Evolutionary conservation across 2,888 invertebrate genomes (phyloP).

Genomic region (Agonopterix heracliana): DNA sequence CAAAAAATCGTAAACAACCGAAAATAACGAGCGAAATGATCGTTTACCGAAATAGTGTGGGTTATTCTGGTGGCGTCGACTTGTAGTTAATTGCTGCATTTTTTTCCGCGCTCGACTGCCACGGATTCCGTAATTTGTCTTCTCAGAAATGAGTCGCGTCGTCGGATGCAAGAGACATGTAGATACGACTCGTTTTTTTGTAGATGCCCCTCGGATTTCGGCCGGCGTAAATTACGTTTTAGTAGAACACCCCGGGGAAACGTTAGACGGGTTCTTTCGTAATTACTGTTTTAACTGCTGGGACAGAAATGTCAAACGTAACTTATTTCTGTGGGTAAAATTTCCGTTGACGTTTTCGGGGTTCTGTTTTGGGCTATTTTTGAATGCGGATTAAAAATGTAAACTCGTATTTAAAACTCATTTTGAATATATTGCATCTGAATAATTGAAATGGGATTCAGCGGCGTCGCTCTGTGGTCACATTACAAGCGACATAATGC

Average conservation of each 20-base stretch:
- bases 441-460: slow-evolving; percentile 43
- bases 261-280: slow-evolving; percentile 67
- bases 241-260: slow-evolving; percentile 68
- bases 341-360: slow-evolving; percentile 35
- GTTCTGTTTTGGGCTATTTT: slow-evolving; percentile 12
- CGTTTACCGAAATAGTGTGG: slow-evolving; percentile 56
- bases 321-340: slow-evolving; percentile 57
- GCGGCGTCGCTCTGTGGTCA: slow-evolving; percentile 34
- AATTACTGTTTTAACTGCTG: slow-evolving; percentile 72
- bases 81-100: slow-evolving; percentile 71
- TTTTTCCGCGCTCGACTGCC: slow-evolving; percentile 62
- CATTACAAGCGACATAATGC: slow-evolving; percentile 35
- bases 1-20: slow-evolving; percentile 54
- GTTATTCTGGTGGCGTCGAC: slow-evolving; percentile 53
- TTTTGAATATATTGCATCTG: slow-evolving; percentile 25
- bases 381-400: slow-evolving; percentile 15
- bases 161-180: slow-evolving; percentile 70
- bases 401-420: slow-evolving; percentile 28
- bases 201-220: slow-evolving; percentile 58
- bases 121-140: slow-evolving; percentile 73
- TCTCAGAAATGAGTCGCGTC: slow-evolving; percentile 75
- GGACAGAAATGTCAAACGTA: slow-evolving; percentile 66
- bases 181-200: slow-evolving; percentile 49
- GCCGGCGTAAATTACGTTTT: slow-evolving; percentile 70
- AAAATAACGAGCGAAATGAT: slow-evolving; percentile 64